Percentiles rank a stretch among this genome's conserved stretches.
Conservation (phyloP, 2,797 vertebrate genomes). For the Galagoides demidoff region DNA sequence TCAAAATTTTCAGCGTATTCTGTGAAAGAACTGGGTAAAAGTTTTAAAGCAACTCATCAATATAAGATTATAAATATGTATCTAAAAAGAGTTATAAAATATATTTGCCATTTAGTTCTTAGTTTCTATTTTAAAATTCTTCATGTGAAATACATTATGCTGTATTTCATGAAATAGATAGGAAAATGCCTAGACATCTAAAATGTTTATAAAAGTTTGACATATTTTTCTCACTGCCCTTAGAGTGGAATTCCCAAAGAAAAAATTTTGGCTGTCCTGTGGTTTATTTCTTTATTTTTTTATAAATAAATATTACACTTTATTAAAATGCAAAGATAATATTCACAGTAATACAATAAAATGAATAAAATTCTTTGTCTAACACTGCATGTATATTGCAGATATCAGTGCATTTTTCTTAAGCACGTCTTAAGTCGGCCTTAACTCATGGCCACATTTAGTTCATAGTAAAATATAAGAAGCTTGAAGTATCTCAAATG, state of each 20-base stretch:
- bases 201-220: slow-evolving; percentile 32
- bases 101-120: background rate
- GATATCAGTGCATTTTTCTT: slow-evolving; percentile 96
- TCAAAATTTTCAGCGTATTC: background rate
- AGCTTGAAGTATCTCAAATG: slow-evolving; percentile 92
- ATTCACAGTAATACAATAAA: slow-evolving; percentile 93
- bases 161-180: background rate
- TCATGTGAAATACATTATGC: background rate
- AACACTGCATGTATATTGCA: slow-evolving; percentile 97
- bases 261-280: background rate
- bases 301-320: slow-evolving; percentile 97
- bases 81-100: slow-evolving; percentile 10
- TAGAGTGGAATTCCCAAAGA: background rate
- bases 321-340: slow-evolving; percentile 94
- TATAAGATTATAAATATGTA: background rate
- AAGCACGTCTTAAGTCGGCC: slow-evolving; percentile 89
- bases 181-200: background rate
- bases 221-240: slow-evolving; percentile 4
- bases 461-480: slow-evolving; percentile 92
- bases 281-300: too few relatives aligned
- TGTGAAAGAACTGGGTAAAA: background rate
- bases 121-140: slow-evolving; percentile 35
- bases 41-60: background rate
- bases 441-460: slow-evolving; percentile 87
- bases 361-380: slow-evolving; percentile 92